phyloP scores from a whole-genome alignment of 2,888 invertebrate species.

The Euplexia lucipara region DNA sequence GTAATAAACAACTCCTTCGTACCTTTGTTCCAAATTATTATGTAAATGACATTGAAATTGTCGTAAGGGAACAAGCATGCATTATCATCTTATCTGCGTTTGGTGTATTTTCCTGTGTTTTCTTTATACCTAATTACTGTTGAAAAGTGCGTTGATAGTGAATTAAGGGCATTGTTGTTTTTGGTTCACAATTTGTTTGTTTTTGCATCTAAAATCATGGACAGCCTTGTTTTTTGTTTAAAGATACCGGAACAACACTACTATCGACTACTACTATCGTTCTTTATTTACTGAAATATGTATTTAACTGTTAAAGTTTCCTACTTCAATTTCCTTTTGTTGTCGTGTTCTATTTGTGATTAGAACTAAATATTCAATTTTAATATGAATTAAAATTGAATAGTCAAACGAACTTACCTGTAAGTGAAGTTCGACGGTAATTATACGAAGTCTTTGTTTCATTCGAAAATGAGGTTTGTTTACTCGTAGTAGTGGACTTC shows the following conservation, averaged over 20 bases:
- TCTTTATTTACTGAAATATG: neutral
- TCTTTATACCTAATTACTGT: conserved; percentile 72
- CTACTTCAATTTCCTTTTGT: neutral
- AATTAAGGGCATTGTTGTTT: conserved; percentile 66
- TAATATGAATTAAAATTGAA: too few species aligned
- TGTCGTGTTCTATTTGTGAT: too few species aligned
- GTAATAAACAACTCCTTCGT: conserved; percentile 34
- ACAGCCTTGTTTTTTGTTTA: conserved; percentile 16
- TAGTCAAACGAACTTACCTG: too few species aligned
- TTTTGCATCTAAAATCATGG: conserved; percentile 17
- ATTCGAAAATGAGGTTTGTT: too few species aligned
- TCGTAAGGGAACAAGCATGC: conserved; percentile 68
- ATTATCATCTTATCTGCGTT: conserved; percentile 72
- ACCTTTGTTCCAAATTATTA: conserved; percentile 75
- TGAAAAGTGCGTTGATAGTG: conserved; percentile 62
- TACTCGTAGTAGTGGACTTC: too few species aligned
- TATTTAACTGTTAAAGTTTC: neutral
- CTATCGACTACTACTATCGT: neutral
- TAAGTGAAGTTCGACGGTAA: too few species aligned
- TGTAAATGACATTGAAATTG: conserved; percentile 77
- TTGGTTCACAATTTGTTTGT: conserved; percentile 53
- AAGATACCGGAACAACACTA: neutral
- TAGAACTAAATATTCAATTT: too few species aligned
- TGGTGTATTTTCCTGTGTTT: conserved; percentile 69
- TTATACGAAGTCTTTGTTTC: too few species aligned